phyloP scores from a whole-genome alignment of 2,113 vertebrate species.

The Melanotaenia duboulayi region DNA sequence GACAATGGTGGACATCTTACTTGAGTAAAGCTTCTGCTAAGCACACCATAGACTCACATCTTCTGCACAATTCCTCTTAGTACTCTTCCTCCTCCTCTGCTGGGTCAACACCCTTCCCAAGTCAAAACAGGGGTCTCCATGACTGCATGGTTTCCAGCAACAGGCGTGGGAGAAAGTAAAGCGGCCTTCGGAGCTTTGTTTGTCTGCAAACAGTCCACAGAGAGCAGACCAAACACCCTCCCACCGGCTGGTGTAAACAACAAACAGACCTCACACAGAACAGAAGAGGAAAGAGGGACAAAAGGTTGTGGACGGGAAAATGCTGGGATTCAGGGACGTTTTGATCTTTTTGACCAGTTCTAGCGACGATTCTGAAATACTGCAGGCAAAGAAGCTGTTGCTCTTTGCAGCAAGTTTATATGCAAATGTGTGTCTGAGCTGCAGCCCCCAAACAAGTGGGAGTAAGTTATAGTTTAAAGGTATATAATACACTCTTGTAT shows the following conservation, averaged over 20 bases:
- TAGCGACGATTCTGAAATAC: background rate
- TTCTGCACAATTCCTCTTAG: background rate
- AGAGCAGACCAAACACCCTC: conserved; percentile 52
- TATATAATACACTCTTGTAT: conserved; percentile 20
- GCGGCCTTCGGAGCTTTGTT: conserved; percentile 55
- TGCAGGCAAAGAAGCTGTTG: conserved; percentile 13
- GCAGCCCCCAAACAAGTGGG: conserved; percentile 39
- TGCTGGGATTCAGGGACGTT: background rate
- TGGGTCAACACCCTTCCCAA: conserved; percentile 25
- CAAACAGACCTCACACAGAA: conserved; percentile 32
- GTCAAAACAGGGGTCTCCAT: conserved; percentile 38
- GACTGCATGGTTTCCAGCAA: conserved; percentile 35
- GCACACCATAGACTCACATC: background rate
- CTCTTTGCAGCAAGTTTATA: conserved; percentile 25
- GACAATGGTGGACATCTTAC: too few species aligned
- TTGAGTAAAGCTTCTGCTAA: background rate
- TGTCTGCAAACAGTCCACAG: conserved; percentile 52
- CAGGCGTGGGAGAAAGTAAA: conserved; percentile 43
- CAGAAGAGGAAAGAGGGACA: background rate
- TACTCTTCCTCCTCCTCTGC: background rate
- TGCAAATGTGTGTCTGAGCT: conserved; percentile 38
- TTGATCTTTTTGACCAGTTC: conserved; percentile 5
- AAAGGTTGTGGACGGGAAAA: background rate
- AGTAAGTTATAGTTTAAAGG: conserved; percentile 20
- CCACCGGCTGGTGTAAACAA: conserved; percentile 42